phyloP scores from a whole-genome alignment of 2,113 vertebrate genomes.

The Nannospalax galili region DNA sequence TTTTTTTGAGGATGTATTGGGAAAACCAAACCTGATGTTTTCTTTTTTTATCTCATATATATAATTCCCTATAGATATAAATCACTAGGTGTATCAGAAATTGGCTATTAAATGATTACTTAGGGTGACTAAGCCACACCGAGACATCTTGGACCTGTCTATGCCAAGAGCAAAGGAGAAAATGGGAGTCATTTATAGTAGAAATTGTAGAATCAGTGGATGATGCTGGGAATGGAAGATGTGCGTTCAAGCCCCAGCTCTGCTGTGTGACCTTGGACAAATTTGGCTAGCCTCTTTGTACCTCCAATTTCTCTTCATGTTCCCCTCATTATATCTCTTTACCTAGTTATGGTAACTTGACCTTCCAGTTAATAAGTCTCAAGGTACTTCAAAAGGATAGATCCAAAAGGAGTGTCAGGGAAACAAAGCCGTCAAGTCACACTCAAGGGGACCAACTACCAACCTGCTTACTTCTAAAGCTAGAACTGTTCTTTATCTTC shows the following conservation, averaged over 20 bases:
- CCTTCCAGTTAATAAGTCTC: neutral
- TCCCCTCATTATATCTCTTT: neutral
- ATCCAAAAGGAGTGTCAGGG: neutral
- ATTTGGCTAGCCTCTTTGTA: neutral
- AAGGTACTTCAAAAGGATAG: constrained; percentile 8
- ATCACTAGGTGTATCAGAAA: neutral
- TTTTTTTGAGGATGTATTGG: neutral
- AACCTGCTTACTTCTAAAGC: constrained; percentile 35
- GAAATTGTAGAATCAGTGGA: neutral
- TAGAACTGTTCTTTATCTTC: neutral
- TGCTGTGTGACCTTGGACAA: neutral
- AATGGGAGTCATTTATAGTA: neutral
- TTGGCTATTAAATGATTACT: neutral
- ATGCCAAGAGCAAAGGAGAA: neutral
- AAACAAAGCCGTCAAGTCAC: neutral
- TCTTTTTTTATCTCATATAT: neutral
- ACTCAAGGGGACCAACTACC: neutral
- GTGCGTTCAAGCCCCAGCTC: neutral
- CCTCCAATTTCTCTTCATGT: neutral
- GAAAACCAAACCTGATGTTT: neutral
- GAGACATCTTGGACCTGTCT: neutral
- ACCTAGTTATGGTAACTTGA: neutral
- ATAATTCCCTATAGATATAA: neutral
- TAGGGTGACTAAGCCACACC: neutral
- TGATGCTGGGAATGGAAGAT: neutral